Evolutionary conservation across 2,797 vertebrate genomes (phyloP).

Genomic region (Pseudochirops corinnae): DNA sequence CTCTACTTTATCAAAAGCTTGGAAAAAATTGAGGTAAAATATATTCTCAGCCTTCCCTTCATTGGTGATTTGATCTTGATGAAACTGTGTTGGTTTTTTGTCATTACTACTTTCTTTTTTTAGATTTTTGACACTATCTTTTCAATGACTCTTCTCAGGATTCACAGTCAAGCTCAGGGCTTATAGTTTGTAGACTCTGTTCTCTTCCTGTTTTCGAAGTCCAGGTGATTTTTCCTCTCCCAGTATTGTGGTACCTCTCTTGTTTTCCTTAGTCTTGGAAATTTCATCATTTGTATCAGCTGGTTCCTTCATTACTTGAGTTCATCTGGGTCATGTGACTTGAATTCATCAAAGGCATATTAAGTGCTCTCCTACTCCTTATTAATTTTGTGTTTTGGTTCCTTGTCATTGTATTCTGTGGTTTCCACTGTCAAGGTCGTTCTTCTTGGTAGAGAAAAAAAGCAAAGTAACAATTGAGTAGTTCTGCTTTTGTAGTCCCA

Average conservation of each 20-base stretch:
- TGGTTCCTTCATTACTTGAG: background rate
- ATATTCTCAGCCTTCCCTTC: background rate
- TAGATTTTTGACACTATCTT: background rate
- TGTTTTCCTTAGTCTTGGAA: background rate
- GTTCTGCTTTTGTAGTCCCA: background rate
- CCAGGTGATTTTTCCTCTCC: background rate
- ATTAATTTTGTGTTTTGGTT: background rate
- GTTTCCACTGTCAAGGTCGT: background rate
- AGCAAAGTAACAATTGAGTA: background rate
- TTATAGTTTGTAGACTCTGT: background rate
- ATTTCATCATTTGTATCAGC: background rate
- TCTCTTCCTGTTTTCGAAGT: background rate
- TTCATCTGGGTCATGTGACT: background rate
- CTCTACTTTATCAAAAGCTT: background rate
- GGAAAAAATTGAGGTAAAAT: background rate
- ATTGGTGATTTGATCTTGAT: background rate
- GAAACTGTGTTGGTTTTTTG: background rate
- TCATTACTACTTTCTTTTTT: background rate
- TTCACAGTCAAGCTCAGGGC: background rate
- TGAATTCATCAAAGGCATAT: background rate
- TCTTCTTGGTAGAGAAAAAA: background rate
- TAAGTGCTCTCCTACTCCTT: background rate
- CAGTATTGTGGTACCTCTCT: background rate
- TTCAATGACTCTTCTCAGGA: background rate
- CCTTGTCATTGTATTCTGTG: background rate